These are phyloP conservation scores for Apotomis capreana DNA, from an alignment of 2,888 invertebrate species.

Conservation along the genomic window DNA sequence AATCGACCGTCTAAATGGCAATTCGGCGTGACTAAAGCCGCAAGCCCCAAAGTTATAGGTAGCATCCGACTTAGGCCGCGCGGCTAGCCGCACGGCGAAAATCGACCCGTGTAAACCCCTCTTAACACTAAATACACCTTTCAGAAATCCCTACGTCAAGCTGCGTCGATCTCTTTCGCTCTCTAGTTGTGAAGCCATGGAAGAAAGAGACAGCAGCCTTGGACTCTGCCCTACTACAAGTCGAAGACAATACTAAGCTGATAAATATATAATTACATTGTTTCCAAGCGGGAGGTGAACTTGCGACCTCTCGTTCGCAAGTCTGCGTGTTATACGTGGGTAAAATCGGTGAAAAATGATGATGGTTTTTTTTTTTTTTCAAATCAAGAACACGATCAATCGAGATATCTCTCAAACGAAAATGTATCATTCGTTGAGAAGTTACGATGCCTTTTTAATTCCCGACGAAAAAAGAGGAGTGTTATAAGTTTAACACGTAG, in stretches of 20 bases:
- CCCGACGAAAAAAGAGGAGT: too few species aligned
- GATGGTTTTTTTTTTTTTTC: too few species aligned
- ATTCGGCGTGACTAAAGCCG: slow-evolving; percentile 45
- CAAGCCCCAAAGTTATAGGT: too few species aligned
- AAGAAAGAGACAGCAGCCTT: slow-evolving; percentile 8
- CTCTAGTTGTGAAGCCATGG: not conserved
- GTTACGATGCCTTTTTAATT: too few species aligned
- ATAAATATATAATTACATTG: slow-evolving; percentile 32
- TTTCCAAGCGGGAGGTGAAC: slow-evolving; percentile 16
- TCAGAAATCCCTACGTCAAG: too few species aligned
- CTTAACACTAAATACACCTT: not conserved
- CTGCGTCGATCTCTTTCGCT: not conserved
- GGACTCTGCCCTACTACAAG: slow-evolving; percentile 24
- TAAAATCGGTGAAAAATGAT: too few species aligned
- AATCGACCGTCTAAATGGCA: slow-evolving; percentile 54
- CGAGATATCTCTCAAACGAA: too few species aligned
- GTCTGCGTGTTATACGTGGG: not conserved
- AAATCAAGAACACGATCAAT: too few species aligned
- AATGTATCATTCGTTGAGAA: too few species aligned
- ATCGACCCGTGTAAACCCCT: slow-evolving; percentile 53
- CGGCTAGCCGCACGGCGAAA: slow-evolving; percentile 52
- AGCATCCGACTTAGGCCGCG: too few species aligned
- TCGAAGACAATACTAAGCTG: not conserved
- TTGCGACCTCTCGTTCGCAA: slow-evolving; percentile 10
- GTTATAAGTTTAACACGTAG: too few species aligned